Evolutionary conservation across 1,140 invertebrate species (phyloP), one percentile per base, ranked within the genome.

Genomic region (Ostrea edulis): DNA sequence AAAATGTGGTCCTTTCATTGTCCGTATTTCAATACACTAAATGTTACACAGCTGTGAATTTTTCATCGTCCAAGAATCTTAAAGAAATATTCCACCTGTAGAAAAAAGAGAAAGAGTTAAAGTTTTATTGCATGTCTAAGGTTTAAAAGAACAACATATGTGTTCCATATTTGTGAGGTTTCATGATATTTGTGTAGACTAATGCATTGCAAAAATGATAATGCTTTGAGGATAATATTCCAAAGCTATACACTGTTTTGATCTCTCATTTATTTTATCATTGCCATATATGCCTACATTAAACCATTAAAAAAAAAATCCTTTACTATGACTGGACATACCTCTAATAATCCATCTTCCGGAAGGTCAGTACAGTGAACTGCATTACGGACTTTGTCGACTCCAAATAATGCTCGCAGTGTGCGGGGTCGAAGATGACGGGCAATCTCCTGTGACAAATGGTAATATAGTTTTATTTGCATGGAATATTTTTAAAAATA

Each of bases 341-440:
- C 96, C 96, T 99, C 98, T 86, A 98, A 94, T 65, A 96, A 92
- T 2, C 97, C 97, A 95, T 99, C 98, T 93, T 98, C 97, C 0
- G 96, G 96, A 84, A 99, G 95, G 96, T 99, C 98, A 54, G 98
- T 99, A 93, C 98, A 98, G 94, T 99, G 98, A 8, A 99, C 95
- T 11, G 97, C 98, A 95, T 99, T 99, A 93, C 97, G 96, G 29
- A 98, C 96, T 95, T 97, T 97, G 54, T 96, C 97, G 81, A 96
- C 96, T 0, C 98, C 98, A 95, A 97, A 98, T 89, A 97, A 96
- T 0, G 98, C 98, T 92, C 98, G 95, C 53, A 99, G 93, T 8
- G 97, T 97, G 86, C 97, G 95, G 0, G 98, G 98, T 87, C 98
- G 96, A 81, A 99, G 94, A 90, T 98, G 96, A 88, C 96, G 96